Base-by-base conservation (phyloP, 2,797 vertebrate species). In the Lepilemur ruficaudatus region DNA sequence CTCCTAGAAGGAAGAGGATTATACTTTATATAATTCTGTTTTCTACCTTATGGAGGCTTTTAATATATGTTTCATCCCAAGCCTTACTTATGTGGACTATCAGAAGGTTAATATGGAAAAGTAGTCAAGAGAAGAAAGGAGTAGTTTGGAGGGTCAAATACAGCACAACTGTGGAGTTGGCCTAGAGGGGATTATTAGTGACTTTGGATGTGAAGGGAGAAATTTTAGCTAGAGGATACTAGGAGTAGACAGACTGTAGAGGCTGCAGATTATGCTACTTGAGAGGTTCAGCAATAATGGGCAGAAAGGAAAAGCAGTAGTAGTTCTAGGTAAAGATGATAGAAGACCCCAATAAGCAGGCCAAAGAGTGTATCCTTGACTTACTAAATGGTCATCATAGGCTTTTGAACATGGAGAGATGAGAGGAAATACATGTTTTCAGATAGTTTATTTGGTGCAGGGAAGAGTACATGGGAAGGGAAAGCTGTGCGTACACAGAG, bases 1-100 rank as follows among this genome's bases (percentile, higher is more conserved):
- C 30, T 78, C n/a, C 79, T 82, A 65, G 79, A 57, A 93, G 79
- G 35, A 6, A 95, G 46, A 89, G 57, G 17, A 63, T 82, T 79
- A 20, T 15, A 43, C 59, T 61, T 78, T 84, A 43, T 55, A 28
- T 67, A 48, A 43, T 65, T 94, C 30, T 96, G 41, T 72, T 50
- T 59, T 63, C 35, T 38, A 80, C 22, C 23, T 80, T 23, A 59
- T 30, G 22, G 83, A 87, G 17, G 13, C 4, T 75, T 94, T 91
- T 12, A n/a, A 0, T 72, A 65, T 75, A 22, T 55, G 57, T 72
- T 86, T 94, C 5, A 23, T 63, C 57, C 69, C 57, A 91, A 48
- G 22, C 46, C 32, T 70, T 23, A 30, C 32, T 70, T 23, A 30
- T 69, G 3, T 75, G 11, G 50, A 79, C 20, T 85, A 55, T 43